These are phyloP conservation scores for Dinomys branickii DNA, from an alignment of 2,113 vertebrate genomes.

Conservation along the genomic window DNA sequence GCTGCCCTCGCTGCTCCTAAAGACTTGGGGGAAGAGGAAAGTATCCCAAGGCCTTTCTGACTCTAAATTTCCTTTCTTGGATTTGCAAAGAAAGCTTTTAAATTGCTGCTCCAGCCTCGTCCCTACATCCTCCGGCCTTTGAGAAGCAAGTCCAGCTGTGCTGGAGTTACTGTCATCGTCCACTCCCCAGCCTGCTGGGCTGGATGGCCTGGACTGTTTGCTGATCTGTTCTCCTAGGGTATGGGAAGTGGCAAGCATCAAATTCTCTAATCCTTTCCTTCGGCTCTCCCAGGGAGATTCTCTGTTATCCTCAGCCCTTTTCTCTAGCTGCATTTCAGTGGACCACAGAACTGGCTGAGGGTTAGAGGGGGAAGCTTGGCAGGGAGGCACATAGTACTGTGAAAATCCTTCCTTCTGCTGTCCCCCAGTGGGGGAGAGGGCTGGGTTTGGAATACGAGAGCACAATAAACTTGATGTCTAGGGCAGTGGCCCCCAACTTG, in stretches of 20 bases:
- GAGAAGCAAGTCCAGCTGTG: conserved; percentile 61
- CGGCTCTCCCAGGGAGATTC: conserved; percentile 41
- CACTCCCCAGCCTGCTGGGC: conserved; percentile 60
- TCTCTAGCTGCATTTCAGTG: conserved; percentile 70
- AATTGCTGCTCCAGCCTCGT: conserved; percentile 67
- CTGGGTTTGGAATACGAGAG: conserved; percentile 77
- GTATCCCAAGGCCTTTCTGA: conserved; percentile 55
- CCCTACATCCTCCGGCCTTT: conserved; percentile 51
- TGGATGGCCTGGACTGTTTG: conserved; percentile 79
- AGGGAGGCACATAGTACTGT: conserved; percentile 70
- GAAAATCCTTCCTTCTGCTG: conserved; percentile 71
- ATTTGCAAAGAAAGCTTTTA: conserved; percentile 76
- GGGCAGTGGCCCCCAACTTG: conserved; percentile 71
- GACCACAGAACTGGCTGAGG: conserved; percentile 70
- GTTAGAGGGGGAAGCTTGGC: conserved; percentile 15
- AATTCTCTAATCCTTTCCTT: conserved; percentile 61
- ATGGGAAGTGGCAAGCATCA: conserved; percentile 46
- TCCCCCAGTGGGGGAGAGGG: conserved; percentile 53
- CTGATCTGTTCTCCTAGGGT: conserved; percentile 57
- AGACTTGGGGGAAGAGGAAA: conserved; percentile 63
- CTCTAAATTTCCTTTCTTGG: conserved; percentile 70
- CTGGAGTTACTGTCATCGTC: conserved; percentile 48
- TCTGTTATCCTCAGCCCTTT: conserved; percentile 53
- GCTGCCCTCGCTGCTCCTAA: conserved; percentile 63
- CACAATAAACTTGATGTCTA: conserved; percentile 81